Percentiles rank a stretch among this genome's conserved stretches.
Evolutionary conservation across 2,113 vertebrate genomes (phyloP).

Genomic region (Elephantulus edwardii): DNA sequence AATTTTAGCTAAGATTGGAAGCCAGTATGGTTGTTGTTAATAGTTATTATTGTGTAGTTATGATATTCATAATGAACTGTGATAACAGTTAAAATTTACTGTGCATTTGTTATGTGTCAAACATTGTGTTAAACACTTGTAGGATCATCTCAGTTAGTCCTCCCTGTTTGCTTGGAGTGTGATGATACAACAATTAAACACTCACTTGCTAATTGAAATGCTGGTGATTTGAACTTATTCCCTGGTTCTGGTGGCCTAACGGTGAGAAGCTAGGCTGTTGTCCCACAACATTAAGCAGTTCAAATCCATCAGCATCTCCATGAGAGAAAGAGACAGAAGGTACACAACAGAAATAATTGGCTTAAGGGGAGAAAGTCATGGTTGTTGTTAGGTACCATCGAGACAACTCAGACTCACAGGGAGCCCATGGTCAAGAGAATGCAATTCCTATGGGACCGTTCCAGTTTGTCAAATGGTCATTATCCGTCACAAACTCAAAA

Average conservation of each 20-base stretch:
- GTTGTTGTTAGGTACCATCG: no score
- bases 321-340: background rate
- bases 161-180: background rate
- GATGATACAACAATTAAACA: background rate
- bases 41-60: background rate
- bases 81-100: background rate
- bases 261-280: no score
- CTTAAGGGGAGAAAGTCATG: no score
- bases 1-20: constrained; percentile 13
- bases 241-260: no score
- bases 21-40: background rate
- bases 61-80: background rate
- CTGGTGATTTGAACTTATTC: background rate
- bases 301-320: background rate
- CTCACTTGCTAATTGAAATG: background rate
- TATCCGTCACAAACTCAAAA: background rate
- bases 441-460: background rate
- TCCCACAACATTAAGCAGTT: no score
- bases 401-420: no score
- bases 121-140: background rate
- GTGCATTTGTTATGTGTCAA: background rate
- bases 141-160: background rate
- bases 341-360: no score
- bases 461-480: background rate
- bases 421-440: no score